Base-by-base conservation (phyloP, 2,797 vertebrate genomes). In the Takifugu ocellatus region DNA sequence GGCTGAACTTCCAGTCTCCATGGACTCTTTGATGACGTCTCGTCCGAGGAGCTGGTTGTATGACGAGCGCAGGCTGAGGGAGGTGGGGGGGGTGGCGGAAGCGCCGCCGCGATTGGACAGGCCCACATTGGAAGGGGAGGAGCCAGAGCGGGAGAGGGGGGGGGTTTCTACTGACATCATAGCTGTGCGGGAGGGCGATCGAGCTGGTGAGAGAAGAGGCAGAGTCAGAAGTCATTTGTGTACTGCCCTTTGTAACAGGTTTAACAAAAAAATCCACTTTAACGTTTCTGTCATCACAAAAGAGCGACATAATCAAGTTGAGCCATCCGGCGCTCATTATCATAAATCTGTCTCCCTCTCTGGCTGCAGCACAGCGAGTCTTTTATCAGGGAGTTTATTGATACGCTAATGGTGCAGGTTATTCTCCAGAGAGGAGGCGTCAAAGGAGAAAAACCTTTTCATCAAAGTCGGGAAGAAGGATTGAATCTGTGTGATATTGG, bases 21-120 rank as follows among this genome's bases (percentile, higher is more conserved):
- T 82, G 12, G 89, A 84, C 66, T 90, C 89, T 48, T 86, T 91
- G 14, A 91, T 88, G 59, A 94, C 89, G 14, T 98, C 96, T 0
- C 93, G 90, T 0, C 96, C 95, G 25, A 98, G 82, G 14, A 97
- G 91, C 63, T 98, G 96, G 56, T 98, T 98, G 79, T 96, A 95
- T 0, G 97, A 98, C 7, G 95, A 94, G 42, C 95, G 94, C 44
- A 99, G 93, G 69, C 92, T 94, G 9, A 98, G 94, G 15, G 93
- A 96, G 64, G 92, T 95, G 0, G 97, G 96, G 0, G 96, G 96
- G 2, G 88, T 90, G 75, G 93, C 75, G 0, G 84, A 75, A 0
- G 93, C 68, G 56, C 77, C 80, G 43, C 91, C 90, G 59, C 93
- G 93, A 83, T 93, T 95, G 61, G 89, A 88, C 49, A 94, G 68